Evolutionary conservation across 1,140 invertebrate species (phyloP), one percentile per base, ranked within the genome.

Genomic region (Chrysomallon squamiferum): DNA sequence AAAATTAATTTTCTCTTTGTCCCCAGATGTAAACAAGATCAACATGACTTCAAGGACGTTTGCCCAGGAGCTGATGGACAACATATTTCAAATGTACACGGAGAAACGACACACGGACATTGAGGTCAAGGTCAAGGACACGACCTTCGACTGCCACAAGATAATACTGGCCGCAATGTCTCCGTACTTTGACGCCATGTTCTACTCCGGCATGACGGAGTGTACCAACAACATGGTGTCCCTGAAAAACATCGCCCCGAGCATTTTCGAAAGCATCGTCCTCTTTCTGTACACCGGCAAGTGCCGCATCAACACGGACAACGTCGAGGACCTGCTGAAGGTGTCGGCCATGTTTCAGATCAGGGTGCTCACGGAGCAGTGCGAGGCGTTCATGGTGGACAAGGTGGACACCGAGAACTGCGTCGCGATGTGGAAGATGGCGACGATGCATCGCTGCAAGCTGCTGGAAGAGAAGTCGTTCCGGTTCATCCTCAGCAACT

Each of bases 111-210:
- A 77, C 50, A 75, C 76, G 0, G 76, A 78, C 43, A 66, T 72
- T 6, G 56, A 68, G 18, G 64, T 78, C 3, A 68, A 41, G 0
- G 68, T 78, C 7, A 69, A 72, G 25, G 66, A 59, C 11, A 60
- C 49, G 35, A 66, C 68, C 13, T 78, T 75, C 22, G 63, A 73
- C 29, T 75, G 76, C 49, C 76, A 78, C 50, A 72, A 71, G 52
- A 59, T 70, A 3, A 68, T 78, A 3, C 58, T 78, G 15, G 72
- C 74, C 7, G 74, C 76, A 9, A 66, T 69, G 22, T 78, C 76
- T n/a, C 76, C 76, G 13, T 78, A 78, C 50, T 78, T 78, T 52
- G 74, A 78, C 38, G 76, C 76, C 25, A 78, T 78, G 76, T 78
- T 78, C 70, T 74, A 62, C 13, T 54, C 49, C 1, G 61, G 65